These are phyloP conservation scores for Odontophorus gujanensis DNA, from an alignment of 2,113 vertebrate genomes.

Conservation along the genomic window DNA sequence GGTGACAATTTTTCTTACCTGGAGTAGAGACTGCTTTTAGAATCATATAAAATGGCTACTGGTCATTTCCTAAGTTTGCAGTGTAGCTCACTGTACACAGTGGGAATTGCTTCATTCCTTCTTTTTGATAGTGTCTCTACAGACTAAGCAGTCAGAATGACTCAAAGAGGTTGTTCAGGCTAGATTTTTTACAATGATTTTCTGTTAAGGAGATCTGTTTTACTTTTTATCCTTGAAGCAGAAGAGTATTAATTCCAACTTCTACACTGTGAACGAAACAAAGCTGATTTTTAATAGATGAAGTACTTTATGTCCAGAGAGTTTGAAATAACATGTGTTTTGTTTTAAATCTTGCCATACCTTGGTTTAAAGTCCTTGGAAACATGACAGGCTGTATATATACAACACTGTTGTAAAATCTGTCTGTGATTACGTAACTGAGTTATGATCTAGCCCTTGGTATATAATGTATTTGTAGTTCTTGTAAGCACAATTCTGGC, in stretches of 20 bases:
- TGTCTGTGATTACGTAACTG: background rate
- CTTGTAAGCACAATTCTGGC: background rate
- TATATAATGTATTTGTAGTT: background rate
- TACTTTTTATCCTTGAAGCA: background rate
- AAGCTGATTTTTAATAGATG: background rate
- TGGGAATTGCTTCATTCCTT: background rate
- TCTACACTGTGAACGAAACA: background rate
- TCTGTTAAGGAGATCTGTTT: background rate
- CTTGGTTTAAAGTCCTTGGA: background rate
- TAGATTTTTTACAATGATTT: background rate
- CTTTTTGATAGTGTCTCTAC: background rate
- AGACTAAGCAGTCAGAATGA: background rate
- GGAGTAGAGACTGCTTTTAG: background rate
- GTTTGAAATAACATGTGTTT: background rate
- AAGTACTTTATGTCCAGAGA: background rate
- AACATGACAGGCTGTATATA: background rate
- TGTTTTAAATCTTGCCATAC: background rate
- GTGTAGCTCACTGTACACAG: background rate
- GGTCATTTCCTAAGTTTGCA: background rate
- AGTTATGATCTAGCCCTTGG: background rate
- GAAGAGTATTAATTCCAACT: background rate
- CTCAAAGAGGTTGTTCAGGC: background rate
- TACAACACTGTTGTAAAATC: background rate
- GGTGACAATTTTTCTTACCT: background rate
- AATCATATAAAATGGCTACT: background rate